A percentile compares a stretch with the other conserved stretches of the same genome.
Evolutionary conservation across 1,140 invertebrate species (phyloP).

Genomic region (honey bee (Apis mellifera)): DNA sequence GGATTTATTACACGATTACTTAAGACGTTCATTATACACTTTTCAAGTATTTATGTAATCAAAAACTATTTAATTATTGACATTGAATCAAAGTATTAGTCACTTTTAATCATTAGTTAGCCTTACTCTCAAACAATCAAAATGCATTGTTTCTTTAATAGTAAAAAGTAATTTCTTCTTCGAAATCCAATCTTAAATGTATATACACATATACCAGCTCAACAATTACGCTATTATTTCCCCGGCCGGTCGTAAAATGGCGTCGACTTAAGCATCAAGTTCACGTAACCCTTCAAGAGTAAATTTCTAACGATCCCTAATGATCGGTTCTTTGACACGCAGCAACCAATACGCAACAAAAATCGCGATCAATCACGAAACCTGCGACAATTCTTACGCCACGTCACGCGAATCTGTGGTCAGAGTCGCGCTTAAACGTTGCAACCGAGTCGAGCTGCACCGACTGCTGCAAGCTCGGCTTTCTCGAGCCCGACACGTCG

Average conservation of each 20-base stretch:
- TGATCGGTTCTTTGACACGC: constrained; percentile 30
- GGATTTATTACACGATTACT: no score
- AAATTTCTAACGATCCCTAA: constrained; percentile 19
- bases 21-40: no score
- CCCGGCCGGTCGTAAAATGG: constrained; percentile 2
- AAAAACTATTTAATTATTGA: no score
- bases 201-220: not conserved
- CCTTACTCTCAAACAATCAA: no score
- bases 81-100: no score
- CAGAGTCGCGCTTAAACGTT: constrained; percentile 32
- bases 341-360: constrained; percentile 2
- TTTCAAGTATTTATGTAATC: no score
- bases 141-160: no score
- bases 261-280: not conserved
- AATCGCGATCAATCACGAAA: not conserved
- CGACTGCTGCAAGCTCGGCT: constrained; percentile 39
- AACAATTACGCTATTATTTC: constrained; percentile 21
- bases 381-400: constrained; percentile 18
- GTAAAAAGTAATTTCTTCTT: not conserved
- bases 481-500: constrained; percentile 35
- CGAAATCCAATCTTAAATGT: not conserved
- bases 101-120: no score
- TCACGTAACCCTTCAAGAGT: not conserved
- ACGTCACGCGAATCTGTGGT: constrained; percentile 26
- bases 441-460: not conserved